A percentile compares a stretch with the other conserved stretches of the same genome.
phyloP scores from a whole-genome alignment of 2,888 invertebrate species.

The Sthenelais limicola region DNA sequence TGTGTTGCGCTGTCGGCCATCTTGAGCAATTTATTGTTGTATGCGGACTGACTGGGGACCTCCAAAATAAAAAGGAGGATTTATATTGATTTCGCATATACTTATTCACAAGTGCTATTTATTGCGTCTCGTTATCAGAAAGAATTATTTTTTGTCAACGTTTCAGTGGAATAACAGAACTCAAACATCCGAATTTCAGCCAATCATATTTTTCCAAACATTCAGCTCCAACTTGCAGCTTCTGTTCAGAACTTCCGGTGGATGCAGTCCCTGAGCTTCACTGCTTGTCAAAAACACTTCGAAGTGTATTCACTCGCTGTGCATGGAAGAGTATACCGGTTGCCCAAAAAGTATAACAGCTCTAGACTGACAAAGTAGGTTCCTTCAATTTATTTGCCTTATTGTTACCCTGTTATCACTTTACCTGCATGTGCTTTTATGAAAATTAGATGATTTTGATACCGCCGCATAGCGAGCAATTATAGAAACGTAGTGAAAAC shows the following conservation, averaged over 20 bases:
- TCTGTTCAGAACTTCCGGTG: constrained; percentile 9
- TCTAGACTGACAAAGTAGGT: constrained; percentile 38
- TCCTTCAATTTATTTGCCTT: background rate
- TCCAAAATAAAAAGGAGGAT: too few relatives aligned
- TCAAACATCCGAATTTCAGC: too few relatives aligned
- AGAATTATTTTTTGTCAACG: too few relatives aligned
- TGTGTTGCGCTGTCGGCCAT: constrained; percentile 33
- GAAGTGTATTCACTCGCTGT: constrained; percentile 36
- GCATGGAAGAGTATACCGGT: constrained; percentile 34
- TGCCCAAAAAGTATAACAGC: constrained; percentile 17
- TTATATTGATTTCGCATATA: too few relatives aligned
- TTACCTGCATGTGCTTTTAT: background rate
- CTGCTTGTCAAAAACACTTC: constrained; percentile 32
- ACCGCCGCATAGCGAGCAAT: background rate
- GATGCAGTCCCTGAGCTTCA: constrained; percentile 11
- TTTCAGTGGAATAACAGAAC: too few relatives aligned
- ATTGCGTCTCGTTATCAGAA: too few relatives aligned
- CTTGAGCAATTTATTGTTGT: too few relatives aligned
- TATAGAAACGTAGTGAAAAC: too few relatives aligned
- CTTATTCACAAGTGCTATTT: too few relatives aligned
- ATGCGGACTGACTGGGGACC: too few relatives aligned
- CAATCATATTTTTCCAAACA: background rate
- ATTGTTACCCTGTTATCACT: background rate
- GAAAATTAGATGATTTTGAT: constrained; percentile 27
- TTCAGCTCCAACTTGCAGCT: constrained; percentile 1